Evolutionary conservation across 2,888 invertebrate genomes (phyloP).

Genomic region (Melanophora roralis): DNA sequence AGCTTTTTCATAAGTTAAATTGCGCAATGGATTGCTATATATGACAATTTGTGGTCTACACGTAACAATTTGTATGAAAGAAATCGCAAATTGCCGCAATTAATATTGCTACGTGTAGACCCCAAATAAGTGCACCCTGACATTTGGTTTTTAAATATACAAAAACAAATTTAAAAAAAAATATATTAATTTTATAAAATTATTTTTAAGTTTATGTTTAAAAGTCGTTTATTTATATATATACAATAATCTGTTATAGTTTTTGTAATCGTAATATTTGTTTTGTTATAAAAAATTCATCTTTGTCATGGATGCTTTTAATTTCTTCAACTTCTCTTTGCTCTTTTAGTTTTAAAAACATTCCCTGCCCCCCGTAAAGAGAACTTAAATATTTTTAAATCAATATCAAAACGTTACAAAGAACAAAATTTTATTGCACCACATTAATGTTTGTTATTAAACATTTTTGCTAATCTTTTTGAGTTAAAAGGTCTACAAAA

Average conservation of each 20-base stretch:
- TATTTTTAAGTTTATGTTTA: constrained; percentile 52
- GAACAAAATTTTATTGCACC: constrained; percentile 6
- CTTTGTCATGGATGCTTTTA: constrained; percentile 28
- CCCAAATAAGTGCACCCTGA: too few relatives aligned
- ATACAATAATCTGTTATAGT: constrained; percentile 54
- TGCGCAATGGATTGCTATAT: too few relatives aligned
- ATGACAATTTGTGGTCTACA: too few relatives aligned
- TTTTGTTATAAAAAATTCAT: constrained; percentile 57
- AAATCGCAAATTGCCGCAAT: too few relatives aligned
- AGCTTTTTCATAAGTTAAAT: too few relatives aligned
- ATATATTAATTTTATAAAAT: not conserved
- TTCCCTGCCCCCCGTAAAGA: too few relatives aligned
- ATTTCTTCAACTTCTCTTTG: not conserved
- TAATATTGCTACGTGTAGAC: too few relatives aligned
- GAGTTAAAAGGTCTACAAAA: constrained; percentile 25
- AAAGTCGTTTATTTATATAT: constrained; percentile 52
- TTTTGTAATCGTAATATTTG: constrained; percentile 37
- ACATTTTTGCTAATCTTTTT: constrained; percentile 7
- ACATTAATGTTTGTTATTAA: constrained; percentile 24
- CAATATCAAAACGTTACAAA: constrained; percentile 12
- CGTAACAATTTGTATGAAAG: too few relatives aligned
- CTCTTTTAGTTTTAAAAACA: constrained; percentile 3
- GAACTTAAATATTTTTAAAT: constrained; percentile 39
- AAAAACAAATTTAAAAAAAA: constrained; percentile 21
- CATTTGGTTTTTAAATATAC: too few relatives aligned